Evolutionary conservation across 2,113 vertebrate species (phyloP), one percentile per base, ranked within the genome.

Genomic region (Siniperca knerii): DNA sequence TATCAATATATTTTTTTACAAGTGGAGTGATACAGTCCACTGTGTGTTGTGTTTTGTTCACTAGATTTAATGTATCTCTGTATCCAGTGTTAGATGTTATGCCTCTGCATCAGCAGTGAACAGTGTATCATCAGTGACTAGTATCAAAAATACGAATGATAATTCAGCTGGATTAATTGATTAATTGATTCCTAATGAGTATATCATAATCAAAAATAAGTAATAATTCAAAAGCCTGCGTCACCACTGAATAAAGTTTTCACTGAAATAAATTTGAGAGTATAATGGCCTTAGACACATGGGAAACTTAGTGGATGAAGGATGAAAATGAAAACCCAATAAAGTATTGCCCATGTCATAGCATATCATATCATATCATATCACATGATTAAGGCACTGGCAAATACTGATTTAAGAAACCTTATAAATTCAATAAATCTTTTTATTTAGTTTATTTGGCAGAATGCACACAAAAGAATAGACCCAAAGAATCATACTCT

Each of bases 401-500:
- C 6, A 55, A 62, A 50, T 16, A 77, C 1, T 29, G 12, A 83
- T 20, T 55, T 40, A 7, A 40, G 35, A 72, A 70, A 73, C 15
- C 33, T 29, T 54, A 66, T 79, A 46, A 60, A 67, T 82, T 86
- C n/a, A 50, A 78, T 83, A 86, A 79, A 75, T 92, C 61, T 86
- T 86, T 95, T 96, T 95, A 95, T 94, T 96, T 88, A 67, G 83
- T 92, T 92, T 92, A 77, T 94, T 94, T 92, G 86, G 77, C 90
- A 95, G 77, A 93, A 93, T 91, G 88, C 91, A 95, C 86, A 93
- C 77, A 91, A 82, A 89, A 88, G 35, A 79, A 91, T 73, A 91
- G 76, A 86, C 67, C 75, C 81, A 87, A 83, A 88, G 11, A 91
- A 86, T 85, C 54, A 86, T 87, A 81, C 64, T 87, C 58, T 64